Evolutionary conservation across 1,140 invertebrate genomes (phyloP), one percentile per base, ranked within the genome.

Genomic region (Heliconius melpomene): DNA sequence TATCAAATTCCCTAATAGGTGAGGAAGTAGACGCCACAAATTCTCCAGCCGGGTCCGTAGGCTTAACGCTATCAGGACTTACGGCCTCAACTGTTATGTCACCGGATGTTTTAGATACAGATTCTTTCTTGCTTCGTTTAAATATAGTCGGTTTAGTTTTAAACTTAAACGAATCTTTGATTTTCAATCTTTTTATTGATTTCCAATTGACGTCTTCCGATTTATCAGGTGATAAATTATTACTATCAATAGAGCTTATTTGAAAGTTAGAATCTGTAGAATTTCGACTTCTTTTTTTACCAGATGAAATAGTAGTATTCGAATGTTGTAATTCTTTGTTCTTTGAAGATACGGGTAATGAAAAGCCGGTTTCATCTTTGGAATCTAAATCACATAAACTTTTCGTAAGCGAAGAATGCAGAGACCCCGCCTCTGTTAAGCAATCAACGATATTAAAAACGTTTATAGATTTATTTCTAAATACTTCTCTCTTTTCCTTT

Each of bases 121-220:
- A 88, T 54, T 93, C 93, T 80, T 94, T 94, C 87, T 94, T 94
- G 7, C 89, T 93, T 81, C 85, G 89, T 86, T 95, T 94, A 81
- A 94, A 94, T 84, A 94, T 94, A 9, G 90, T 91, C 3, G 94
- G 94, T 83, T 90, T 90, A 80, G 90, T 94, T 84, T 95, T 95
- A 81, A 95, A 95, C 80, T 94, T 94, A 83, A 95, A 95, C 0
- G 94, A 95, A 83, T 95, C 94, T 84, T 95, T 95, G 54, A 95
- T 94, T 86, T 95, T 95, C 46, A 95, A 83, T 81, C 93, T 90
- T 88, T 95, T 95, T 36, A 95, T 95, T 20, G 94, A 94, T 85
- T 94, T 95, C 93, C 94, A 95, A 78, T 94, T 90, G 38, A 89
- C 91, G 38, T 94, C 93, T 83, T 94, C 93, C 8, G 90, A 86